Evolutionary conservation across 1,140 invertebrate genomes (phyloP).

Genomic region (Nymphalis io): DNA sequence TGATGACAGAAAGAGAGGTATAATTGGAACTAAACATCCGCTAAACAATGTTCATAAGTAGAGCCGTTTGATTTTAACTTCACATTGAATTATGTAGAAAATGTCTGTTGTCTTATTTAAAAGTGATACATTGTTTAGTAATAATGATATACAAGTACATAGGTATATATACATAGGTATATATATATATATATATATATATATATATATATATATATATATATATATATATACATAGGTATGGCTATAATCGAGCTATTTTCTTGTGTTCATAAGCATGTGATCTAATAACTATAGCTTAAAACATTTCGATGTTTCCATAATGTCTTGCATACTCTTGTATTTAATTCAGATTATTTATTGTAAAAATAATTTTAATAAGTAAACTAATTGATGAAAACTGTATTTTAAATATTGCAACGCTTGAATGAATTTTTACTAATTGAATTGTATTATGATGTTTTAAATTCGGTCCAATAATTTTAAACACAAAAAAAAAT

Average conservation of each 20-base stretch:
- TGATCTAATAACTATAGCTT: slow-evolving; percentile 58
- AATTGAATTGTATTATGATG: neutral
- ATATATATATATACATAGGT: slow-evolving; percentile 33
- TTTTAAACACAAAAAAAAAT: neutral
- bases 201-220: too few relatives aligned
- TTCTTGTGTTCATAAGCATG: slow-evolving; percentile 73
- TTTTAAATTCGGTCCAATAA: neutral
- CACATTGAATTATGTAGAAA: neutral
- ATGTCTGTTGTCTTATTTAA: slow-evolving; percentile 14
- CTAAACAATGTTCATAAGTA: neutral
- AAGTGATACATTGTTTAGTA: slow-evolving; percentile 25
- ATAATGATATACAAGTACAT: slow-evolving; percentile 46
- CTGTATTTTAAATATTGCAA: neutral
- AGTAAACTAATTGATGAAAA: neutral
- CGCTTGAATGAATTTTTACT: neutral
- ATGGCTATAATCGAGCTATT: slow-evolving; percentile 60
- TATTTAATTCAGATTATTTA: neutral
- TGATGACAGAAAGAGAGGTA: too few relatives aligned
- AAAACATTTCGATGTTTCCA: slow-evolving; percentile 28
- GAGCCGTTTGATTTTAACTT: neutral
- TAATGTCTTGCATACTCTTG: slow-evolving; percentile 34
- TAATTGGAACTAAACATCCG: too few relatives aligned
- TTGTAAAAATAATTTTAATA: neutral
- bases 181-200: too few relatives aligned
- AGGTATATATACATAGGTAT: slow-evolving; percentile 38